These are phyloP conservation scores for Datnioides undecimradiatus DNA, from an alignment of 2,113 vertebrate genomes.

Conservation along the genomic window DNA sequence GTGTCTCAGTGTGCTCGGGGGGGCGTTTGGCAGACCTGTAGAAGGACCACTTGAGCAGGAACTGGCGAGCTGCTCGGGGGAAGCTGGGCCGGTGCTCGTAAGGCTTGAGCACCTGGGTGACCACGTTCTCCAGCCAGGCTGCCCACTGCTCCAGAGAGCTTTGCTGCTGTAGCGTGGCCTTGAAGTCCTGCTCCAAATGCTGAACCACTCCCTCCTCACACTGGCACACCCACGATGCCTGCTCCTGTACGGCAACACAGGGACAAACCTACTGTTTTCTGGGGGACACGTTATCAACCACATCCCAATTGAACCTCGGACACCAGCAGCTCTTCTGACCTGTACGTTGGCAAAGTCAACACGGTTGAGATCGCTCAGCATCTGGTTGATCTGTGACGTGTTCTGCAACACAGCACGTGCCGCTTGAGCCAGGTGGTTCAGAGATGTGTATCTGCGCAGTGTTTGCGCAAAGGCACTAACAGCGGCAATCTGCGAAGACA, in stretches of 20 bases:
- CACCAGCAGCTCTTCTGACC: slow-evolving; percentile 78
- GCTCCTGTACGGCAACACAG: slow-evolving; percentile 85
- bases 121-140: slow-evolving; percentile 94
- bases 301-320: neutral
- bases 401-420: slow-evolving; percentile 97
- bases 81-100: slow-evolving; percentile 93
- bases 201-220: slow-evolving; percentile 96
- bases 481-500: slow-evolving; percentile 88
- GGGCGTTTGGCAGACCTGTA: slow-evolving; percentile 90
- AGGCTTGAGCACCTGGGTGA: slow-evolving; percentile 94
- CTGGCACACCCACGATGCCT: slow-evolving; percentile 99
- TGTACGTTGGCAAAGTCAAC: slow-evolving; percentile 99
- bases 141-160: slow-evolving; percentile 99
- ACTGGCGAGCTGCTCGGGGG: slow-evolving; percentile 95
- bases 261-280: too few species aligned
- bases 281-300: too few species aligned
- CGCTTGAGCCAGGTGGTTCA: slow-evolving; percentile 98
- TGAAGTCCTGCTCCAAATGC: slow-evolving; percentile 97
- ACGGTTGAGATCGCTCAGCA: slow-evolving; percentile 98
- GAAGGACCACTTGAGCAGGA: slow-evolving; percentile 98
- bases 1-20: neutral
- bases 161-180: slow-evolving; percentile 96
- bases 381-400: slow-evolving; percentile 98
- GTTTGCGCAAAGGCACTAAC: slow-evolving; percentile 99
- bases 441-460: slow-evolving; percentile 95